Conservation (phyloP, 2,888 invertebrate species). For the Drosophila austrosaltans region DNA sequence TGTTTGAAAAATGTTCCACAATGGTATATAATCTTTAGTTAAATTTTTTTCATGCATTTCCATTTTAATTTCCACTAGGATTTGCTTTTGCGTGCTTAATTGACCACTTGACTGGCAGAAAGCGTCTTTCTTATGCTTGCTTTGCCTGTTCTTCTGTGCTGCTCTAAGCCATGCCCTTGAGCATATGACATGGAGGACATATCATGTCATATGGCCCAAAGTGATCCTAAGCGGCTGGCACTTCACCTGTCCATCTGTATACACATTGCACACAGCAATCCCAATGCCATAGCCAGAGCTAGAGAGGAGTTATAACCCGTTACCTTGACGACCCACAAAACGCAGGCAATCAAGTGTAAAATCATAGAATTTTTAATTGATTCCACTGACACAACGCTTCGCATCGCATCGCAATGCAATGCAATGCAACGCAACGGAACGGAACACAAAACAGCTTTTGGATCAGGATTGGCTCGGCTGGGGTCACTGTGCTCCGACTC, state of each 20-base stretch:
- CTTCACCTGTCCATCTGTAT: slow-evolving; percentile 16
- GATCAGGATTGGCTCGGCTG: slow-evolving; percentile 1
- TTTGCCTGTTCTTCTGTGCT: not conserved
- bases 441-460: slow-evolving; percentile 29
- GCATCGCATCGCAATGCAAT: slow-evolving; percentile 13
- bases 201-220: slow-evolving; percentile 14
- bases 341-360: slow-evolving; percentile 72
- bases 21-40: no score
- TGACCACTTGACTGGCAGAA: slow-evolving; percentile 48
- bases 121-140: slow-evolving; percentile 28
- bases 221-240: slow-evolving; percentile 11
- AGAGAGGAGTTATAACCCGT: slow-evolving; percentile 29
- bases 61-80: not conserved
- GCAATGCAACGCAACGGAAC: slow-evolving; percentile 31
- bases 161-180: slow-evolving; percentile 14
- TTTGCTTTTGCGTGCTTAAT: slow-evolving; percentile 21
- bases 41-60: not conserved
- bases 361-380: slow-evolving; percentile 76
- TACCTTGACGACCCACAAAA: slow-evolving; percentile 66
- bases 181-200: slow-evolving; percentile 14
- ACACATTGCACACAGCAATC: not conserved
- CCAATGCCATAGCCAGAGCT: not conserved
- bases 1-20: not conserved
- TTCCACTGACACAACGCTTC: slow-evolving; percentile 50
- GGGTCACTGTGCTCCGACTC: slow-evolving; percentile 4